Evolutionary conservation across 2,113 vertebrate species (phyloP), one percentile per base, ranked within the genome.

Genomic region (Copsychus sechellarum): DNA sequence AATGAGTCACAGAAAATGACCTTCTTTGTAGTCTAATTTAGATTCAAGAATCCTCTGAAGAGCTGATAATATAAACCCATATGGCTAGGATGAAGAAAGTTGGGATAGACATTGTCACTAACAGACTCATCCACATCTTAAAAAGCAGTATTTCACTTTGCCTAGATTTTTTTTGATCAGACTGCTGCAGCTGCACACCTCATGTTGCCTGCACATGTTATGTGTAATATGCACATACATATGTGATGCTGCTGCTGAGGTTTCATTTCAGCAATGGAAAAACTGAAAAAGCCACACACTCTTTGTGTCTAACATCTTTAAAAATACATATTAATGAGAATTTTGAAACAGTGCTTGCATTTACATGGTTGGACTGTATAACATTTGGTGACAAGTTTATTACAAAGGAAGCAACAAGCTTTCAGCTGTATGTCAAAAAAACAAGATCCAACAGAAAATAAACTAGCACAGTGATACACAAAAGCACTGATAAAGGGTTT

Each of bases 1-100:
- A 96, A 94, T 97, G 96, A 97, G 95, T 97, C 97, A 97, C 84
- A 87, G 93, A 96, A 97, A 97, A 97, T 93, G 93, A 96, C 95
- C 93, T 95, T 94, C 88, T 95, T 95, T 91, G 83, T 96, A 93
- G 92, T 94, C 86, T 96, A 97, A 97, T 97, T 97, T 97, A 96
- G 95, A 93, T 86, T 93, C 86, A 81, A 92, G 92, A 95, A 95
- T 93, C 88, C 95, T 96, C 90, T 94, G 93, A 69, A 96, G 87
- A 92, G 69, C 65, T 92, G 92, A 61, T 93, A 83, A 88, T 78
- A 61, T 58, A 84, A 93, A 84, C 78, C 81, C 92, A 91, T 92
- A 88, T 73, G 76, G 69, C 77, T 84, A 76, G 58, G 81, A 91
- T 86, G 38, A 71, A 69, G 86, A 67, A 69, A 83, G 42, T 54